These are phyloP conservation scores for Dolichallabes microphthalmus DNA, from an alignment of 2,113 vertebrate genomes.

Conservation along the genomic window DNA sequence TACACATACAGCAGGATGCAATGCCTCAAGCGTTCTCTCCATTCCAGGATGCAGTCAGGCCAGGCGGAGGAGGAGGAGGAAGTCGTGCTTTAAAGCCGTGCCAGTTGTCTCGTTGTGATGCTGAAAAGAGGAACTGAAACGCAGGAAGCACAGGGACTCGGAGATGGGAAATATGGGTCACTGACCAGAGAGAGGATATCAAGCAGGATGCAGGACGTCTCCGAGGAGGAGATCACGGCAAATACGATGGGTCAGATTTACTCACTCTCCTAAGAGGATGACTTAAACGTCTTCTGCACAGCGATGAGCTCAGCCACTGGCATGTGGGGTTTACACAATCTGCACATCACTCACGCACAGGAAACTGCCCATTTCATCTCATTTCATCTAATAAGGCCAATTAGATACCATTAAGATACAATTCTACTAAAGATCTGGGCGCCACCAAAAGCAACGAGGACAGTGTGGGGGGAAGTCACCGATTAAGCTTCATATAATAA, in stretches of 20 bases:
- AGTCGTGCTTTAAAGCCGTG: conserved; percentile 24
- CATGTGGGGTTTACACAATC: conserved; percentile 14
- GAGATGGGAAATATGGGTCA: conserved; percentile 12
- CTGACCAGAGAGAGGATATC: conserved; percentile 16
- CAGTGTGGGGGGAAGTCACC: not conserved
- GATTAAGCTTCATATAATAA: not conserved
- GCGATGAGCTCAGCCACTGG: not conserved
- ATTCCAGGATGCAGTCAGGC: conserved; percentile 31
- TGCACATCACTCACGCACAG: not conserved
- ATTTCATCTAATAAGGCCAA: conserved; percentile 13
- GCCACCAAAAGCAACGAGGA: not conserved
- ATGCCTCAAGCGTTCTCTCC: conserved; percentile 5
- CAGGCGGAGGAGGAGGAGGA: conserved; percentile 37
- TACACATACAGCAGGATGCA: conserved; percentile 2
- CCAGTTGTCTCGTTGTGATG: conserved; percentile 12
- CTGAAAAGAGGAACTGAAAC: conserved; percentile 19
- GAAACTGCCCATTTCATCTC: conserved; percentile 11
- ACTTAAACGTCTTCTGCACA: not conserved
- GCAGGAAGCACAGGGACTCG: conserved; percentile 2
- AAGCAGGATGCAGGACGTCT: conserved; percentile 3
- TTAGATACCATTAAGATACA: conserved; percentile 28
- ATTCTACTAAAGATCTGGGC: not conserved
- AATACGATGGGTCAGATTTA: not conserved
- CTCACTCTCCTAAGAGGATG: not conserved
- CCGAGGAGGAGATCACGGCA: not conserved